Percentiles rank a stretch among this genome's conserved stretches.
Conservation (phyloP, 2,888 invertebrate genomes). For the Acanthosepion lycidas region DNA sequence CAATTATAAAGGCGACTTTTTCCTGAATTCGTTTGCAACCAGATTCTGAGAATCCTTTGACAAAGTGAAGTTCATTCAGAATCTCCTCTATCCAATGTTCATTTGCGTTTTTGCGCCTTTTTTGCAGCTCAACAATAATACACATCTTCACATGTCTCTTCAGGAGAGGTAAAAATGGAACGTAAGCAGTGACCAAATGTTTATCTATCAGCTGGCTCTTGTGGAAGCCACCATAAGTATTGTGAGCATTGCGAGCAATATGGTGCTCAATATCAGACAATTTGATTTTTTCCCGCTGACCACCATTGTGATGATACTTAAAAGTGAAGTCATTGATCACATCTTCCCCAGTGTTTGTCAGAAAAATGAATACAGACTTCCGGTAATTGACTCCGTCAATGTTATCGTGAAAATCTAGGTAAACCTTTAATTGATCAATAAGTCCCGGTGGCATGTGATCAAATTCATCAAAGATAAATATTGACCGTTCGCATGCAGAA, state of each 20-base stretch:
- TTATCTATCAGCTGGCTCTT: slow-evolving; percentile 87
- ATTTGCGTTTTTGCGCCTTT: not conserved
- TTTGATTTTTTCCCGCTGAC: slow-evolving; percentile 76
- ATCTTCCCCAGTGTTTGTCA: slow-evolving; percentile 90
- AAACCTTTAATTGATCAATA: slow-evolving; percentile 88
- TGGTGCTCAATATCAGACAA: slow-evolving; percentile 75
- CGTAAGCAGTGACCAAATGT: slow-evolving; percentile 91
- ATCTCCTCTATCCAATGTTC: slow-evolving; percentile 78
- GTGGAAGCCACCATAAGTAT: slow-evolving; percentile 85
- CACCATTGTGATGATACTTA: slow-evolving; percentile 79
- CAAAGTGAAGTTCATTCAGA: slow-evolving; percentile 82
- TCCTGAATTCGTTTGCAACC: slow-evolving; percentile 93
- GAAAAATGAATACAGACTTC: slow-evolving; percentile 88
- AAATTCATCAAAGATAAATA: slow-evolving; percentile 98
- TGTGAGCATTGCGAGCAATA: slow-evolving; percentile 74
- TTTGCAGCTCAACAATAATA: slow-evolving; percentile 80
- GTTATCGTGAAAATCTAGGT: slow-evolving; percentile 87
- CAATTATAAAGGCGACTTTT: slow-evolving; percentile 76
- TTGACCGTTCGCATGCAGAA: slow-evolving; percentile 82
- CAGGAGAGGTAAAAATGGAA: slow-evolving; percentile 96
- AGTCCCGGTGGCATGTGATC: slow-evolving; percentile 91
- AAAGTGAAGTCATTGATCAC: slow-evolving; percentile 81
- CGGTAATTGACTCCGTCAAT: slow-evolving; percentile 84
- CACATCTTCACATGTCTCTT: slow-evolving; percentile 87
- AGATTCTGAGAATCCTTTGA: slow-evolving; percentile 85